Evolutionary conservation across 2,797 vertebrate genomes (phyloP), one percentile per base, ranked within the genome.

Genomic region (Tinamus major): DNA sequence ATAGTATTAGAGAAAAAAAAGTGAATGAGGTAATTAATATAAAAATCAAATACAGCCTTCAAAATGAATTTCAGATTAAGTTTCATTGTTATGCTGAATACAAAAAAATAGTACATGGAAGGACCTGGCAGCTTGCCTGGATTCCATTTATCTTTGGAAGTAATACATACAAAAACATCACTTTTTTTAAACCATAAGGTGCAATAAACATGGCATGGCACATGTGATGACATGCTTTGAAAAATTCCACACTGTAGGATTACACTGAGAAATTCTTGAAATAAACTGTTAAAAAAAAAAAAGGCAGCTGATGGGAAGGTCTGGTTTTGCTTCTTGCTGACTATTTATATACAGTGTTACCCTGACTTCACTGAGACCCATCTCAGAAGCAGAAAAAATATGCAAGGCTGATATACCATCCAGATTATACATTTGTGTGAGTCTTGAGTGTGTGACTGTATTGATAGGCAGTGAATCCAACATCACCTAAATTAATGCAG

Each of bases 111-210:
- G 16, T 72, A 86, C 8, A 17, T 29, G n/a, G n/a, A 0, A n/a
- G 18, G 31, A 65, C 31, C 56, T 74, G 51, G 42, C 35, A 94
- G 41, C 35, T 35, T 16, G 35, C 39, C 94, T 53, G 4, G 35
- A 62, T 78, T 89, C 85, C 51, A 85, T 31, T 83, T 88, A 61
- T 63, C 55, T 79, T 88, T 74, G 67, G 63, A 68, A 81, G 42
- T 59, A 88, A 76, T 46, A 87, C 19, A 81, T 37, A 80, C 35
- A 86, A 41, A 48, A 61, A 21, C 27, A 75, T 21, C 1, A 72
- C 4, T 41, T 56, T 63, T 79, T 72, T 63, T 14, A 86, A 92
- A 86, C 23, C 23, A 42, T 48, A 63, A 86, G 88, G 59, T 84
- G 55, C 46, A 37, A 76, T 62, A 81, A 87, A 67, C 63, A 72